phyloP scores from a whole-genome alignment of 2,113 vertebrate genomes.

The Vanacampus margaritifer region DNA sequence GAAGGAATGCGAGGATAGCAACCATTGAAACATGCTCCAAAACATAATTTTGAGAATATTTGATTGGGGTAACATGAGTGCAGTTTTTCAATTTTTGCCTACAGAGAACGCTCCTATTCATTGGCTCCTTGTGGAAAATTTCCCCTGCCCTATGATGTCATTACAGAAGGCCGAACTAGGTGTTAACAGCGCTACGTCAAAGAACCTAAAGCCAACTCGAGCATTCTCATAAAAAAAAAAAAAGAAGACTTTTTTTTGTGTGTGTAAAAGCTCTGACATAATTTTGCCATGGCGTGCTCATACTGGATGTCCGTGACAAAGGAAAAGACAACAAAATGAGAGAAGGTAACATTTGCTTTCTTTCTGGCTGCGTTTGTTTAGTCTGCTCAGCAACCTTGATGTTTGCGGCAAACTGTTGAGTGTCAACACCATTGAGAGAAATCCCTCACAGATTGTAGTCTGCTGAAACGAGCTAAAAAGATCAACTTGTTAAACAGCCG shows the following conservation, averaged over 20 bases:
- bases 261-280: too few species aligned
- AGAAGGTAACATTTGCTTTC: neutral
- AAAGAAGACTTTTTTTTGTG: too few species aligned
- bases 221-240: neutral
- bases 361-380: neutral
- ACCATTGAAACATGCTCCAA: neutral
- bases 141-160: conserved; percentile 31
- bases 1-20: too few species aligned
- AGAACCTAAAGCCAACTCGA: neutral
- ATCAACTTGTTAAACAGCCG: neutral
- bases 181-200: conserved; percentile 4
- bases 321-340: neutral
- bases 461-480: neutral
- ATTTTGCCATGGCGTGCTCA: neutral
- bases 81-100: neutral
- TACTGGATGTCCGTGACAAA: neutral
- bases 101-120: conserved; percentile 42
- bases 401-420: neutral
- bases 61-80: neutral
- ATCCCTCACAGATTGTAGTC: neutral
- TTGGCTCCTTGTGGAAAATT: conserved; percentile 25
- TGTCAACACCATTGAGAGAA: neutral
- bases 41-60: neutral
- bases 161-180: conserved; percentile 6
- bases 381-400: neutral